Percentiles rank a stretch among this genome's conserved stretches.
These are phyloP conservation scores for Embidobia sp. DNA, from an alignment of 2,888 invertebrate genomes.

Conservation along the genomic window DNA sequence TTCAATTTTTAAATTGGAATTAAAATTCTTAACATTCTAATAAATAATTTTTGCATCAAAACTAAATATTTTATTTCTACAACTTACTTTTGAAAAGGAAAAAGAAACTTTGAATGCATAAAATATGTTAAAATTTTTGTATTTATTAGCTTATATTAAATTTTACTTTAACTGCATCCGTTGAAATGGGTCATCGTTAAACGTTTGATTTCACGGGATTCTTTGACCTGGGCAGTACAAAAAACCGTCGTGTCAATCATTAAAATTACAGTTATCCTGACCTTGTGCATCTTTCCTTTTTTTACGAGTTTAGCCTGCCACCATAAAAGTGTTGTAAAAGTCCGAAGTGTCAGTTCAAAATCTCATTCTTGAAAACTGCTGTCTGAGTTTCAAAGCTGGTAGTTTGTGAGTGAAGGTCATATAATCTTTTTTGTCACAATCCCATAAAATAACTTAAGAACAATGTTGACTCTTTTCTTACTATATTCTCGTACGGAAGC, in stretches of 20 bases:
- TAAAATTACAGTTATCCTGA: slow-evolving; percentile 65
- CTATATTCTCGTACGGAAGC: slow-evolving; percentile 53
- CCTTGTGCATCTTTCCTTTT: slow-evolving; percentile 73
- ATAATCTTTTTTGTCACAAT: slow-evolving; percentile 69
- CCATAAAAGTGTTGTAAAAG: slow-evolving; percentile 75
- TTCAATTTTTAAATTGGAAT: too few species aligned
- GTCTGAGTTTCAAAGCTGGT: slow-evolving; percentile 48
- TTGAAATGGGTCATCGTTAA: too few species aligned
- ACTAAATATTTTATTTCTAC: too few species aligned
- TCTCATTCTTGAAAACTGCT: slow-evolving; percentile 73
- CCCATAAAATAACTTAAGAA: slow-evolving; percentile 65
- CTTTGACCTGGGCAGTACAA: too few species aligned
- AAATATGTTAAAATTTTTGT: too few species aligned
- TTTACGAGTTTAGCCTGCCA: slow-evolving; percentile 71
- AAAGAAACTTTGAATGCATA: too few species aligned
- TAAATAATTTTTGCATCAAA: too few species aligned
- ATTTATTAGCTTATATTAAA: too few species aligned
- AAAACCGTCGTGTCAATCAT: slow-evolving; percentile 55
- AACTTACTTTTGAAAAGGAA: too few species aligned
- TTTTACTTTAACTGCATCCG: too few species aligned
- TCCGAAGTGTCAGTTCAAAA: slow-evolving; percentile 74
- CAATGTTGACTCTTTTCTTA: slow-evolving; percentile 66
- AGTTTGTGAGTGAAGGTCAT: slow-evolving; percentile 64
- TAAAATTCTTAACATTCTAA: too few species aligned
- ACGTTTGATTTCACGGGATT: too few species aligned